These are phyloP conservation scores for Epistrophe eligans DNA, from an alignment of 2,888 invertebrate genomes.

Conservation along the genomic window DNA sequence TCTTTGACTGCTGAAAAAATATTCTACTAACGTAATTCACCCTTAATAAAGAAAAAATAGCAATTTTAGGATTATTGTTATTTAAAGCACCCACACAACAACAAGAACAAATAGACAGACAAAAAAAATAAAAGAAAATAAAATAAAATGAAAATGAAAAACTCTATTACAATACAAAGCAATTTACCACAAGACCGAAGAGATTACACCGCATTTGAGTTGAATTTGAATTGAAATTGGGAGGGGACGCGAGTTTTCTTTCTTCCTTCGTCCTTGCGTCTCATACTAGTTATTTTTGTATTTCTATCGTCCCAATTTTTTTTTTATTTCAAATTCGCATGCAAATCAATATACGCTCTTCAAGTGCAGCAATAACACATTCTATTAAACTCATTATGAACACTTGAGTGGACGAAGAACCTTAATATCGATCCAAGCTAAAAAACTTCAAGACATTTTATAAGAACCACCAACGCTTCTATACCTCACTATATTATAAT, in stretches of 20 bases:
- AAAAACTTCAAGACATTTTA: constrained; percentile 17
- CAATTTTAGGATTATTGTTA: constrained; percentile 74
- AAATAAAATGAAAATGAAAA: constrained; percentile 23
- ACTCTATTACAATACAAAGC: constrained; percentile 58
- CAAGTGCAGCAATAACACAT: constrained; percentile 79
- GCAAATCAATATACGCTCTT: constrained; percentile 68
- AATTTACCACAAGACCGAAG: constrained; percentile 76
- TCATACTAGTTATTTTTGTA: background rate
- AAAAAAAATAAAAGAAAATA: constrained; percentile 26
- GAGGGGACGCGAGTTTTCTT: constrained; percentile 60
- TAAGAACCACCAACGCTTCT: background rate
- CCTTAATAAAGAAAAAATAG: constrained; percentile 56
- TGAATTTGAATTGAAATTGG: constrained; percentile 61
- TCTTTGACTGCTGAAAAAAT: constrained; percentile 41
- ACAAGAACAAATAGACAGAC: constrained; percentile 11
- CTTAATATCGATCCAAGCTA: background rate
- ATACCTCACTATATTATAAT: background rate
- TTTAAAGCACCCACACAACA: constrained; percentile 56
- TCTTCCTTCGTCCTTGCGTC: constrained; percentile 25
- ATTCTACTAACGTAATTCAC: constrained; percentile 41
- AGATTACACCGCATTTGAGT: constrained; percentile 71
- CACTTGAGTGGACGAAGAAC: constrained; percentile 78
- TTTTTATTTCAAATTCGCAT: constrained; percentile 62
- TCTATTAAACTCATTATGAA: constrained; percentile 83
- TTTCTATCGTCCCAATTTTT: constrained; percentile 14